Base-by-base conservation (phyloP, 2,113 vertebrate genomes). In the Solenodon paradoxus region DNA sequence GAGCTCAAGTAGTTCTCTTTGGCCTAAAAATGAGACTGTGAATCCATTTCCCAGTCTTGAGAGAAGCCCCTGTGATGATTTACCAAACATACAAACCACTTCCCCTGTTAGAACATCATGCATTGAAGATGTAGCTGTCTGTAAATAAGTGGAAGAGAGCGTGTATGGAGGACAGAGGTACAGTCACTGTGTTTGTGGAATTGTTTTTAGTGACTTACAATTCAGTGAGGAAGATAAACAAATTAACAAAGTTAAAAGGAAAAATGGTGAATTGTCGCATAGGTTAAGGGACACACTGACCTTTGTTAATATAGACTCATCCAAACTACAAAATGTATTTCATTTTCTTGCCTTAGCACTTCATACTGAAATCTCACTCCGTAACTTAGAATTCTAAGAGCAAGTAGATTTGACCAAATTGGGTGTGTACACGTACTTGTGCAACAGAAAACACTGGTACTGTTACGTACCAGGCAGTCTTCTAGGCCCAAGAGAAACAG, bases 31-130 rank as follows among this genome's bases (percentile, higher is more conserved):
- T 95, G 82, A 77, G 30, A 77, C 7, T 55, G 66, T 35, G 64
- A 82, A 86, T 96, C 95, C 63, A 79, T 91, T 95, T 96, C 88
- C 96, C 88, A 88, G 88, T 59, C 88, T 95, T 92, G 32, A 35
- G 77, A 90, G 88, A 77, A 84, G 78, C 82, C 68, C 72, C 64
- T 64, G 66, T 78, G 95, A 74, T 74, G 90, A 88, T 61, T 77
- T 96, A 96, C 90, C 94, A 68, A 82, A 95, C 90, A 81, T 64
- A 87, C 45, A 88, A 95, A 95, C 94, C 96, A 96, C 92, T 97
- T 96, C 88, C 97, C 95, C 82, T 90, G 94, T 95, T 47, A 84
- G 69, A 82, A 77, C 80, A 59, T 84, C 92, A 88, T 2, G 7
- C 88, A 9, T 4, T 55, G 53, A 95, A 84, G 83, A 68, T 28